Evolutionary conservation across 2,797 vertebrate species (phyloP), one percentile per base, ranked within the genome.

Genomic region (Myotis pilosus): DNA sequence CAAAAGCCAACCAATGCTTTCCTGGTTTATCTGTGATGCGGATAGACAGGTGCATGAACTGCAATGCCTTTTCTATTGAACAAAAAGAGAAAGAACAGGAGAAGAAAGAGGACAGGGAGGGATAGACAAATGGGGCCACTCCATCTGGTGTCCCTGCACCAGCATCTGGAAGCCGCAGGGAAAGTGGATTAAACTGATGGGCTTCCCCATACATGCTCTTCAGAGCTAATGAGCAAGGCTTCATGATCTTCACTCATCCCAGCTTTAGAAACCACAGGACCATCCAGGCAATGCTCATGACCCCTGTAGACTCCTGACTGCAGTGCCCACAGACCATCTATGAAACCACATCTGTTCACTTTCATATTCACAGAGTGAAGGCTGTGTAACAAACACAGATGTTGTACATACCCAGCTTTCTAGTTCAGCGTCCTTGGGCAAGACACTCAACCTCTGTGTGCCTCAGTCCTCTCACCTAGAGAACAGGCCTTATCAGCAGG

Each of bases 101-200:
- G 17, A n/a, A 16, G 41, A 16, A 64, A n/a, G 12, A 28, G 0
- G 51, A 25, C 16, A 38, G 94, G 91, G 95, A 13, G 89, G 78
- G 88, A 89, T 71, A 0, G 25, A 72, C 86, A 88, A 96, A 93
- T 76, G 57, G 69, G 81, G 47, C 72, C 86, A 53, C 92, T 90
- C 72, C 82, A 82, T 74, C 92, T 93, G 79, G 83, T 92, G 84
- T 83, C 81, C 89, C 93, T 94, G 84, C 87, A 92, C 62, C 57
- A 95, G 91, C 76, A 44, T 9, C 33, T 33, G 25, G 66, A 93
- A 44, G 92, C 5, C 71, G 38, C 3, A 12, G 75, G 86, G 41
- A 36, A 60, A 30, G 25, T 28, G 57, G 57, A 60, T 60, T 60
- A 60, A 60, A 60, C 25, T 60, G 55, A 60, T 60, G 25, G 57